These are phyloP conservation scores for Sula dactylatra DNA, from an alignment of 2,113 vertebrate genomes.

Conservation along the genomic window DNA sequence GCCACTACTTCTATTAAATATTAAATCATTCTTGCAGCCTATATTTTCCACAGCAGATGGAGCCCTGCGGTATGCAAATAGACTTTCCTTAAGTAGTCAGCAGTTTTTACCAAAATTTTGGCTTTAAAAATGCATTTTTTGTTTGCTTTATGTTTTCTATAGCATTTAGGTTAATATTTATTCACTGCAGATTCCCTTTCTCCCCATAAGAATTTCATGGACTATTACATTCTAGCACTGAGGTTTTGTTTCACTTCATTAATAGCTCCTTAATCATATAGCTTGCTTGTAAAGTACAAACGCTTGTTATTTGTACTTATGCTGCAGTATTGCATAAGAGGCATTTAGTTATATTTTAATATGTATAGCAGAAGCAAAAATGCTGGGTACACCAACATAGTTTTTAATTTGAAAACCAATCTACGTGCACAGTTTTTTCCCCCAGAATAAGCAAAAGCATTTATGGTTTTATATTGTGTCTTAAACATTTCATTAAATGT, in stretches of 20 bases:
- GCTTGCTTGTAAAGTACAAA: constrained; percentile 77
- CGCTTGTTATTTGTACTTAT: constrained; percentile 78
- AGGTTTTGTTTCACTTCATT: constrained; percentile 88
- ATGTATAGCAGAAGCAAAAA: constrained; percentile 69
- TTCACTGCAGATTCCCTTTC: constrained; percentile 82
- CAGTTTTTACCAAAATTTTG: constrained; percentile 83
- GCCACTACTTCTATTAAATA: constrained; percentile 98
- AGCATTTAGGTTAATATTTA: constrained; percentile 88
- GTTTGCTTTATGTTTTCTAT: constrained; percentile 81
- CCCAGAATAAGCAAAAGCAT: constrained; percentile 74
- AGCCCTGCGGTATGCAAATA: constrained; percentile 94
- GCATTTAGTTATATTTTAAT: constrained; percentile 73
- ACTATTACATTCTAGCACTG: constrained; percentile 77
- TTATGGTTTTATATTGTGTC: constrained; percentile 77
- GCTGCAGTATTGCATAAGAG: constrained; percentile 73
- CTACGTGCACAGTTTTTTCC: constrained; percentile 54
- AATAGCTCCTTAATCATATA: constrained; percentile 84
- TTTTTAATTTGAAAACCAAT: constrained; percentile 82
- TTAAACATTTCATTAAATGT: constrained; percentile 84
- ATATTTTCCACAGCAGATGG: constrained; percentile 90
- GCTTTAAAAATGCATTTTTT: constrained; percentile 71
- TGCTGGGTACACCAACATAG: constrained; percentile 56
- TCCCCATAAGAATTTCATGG: constrained; percentile 83
- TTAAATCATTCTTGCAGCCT: constrained; percentile 96
- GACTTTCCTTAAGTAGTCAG: constrained; percentile 84